Conservation (phyloP, 2,797 vertebrate species). For the Antrozous pallidus region DNA sequence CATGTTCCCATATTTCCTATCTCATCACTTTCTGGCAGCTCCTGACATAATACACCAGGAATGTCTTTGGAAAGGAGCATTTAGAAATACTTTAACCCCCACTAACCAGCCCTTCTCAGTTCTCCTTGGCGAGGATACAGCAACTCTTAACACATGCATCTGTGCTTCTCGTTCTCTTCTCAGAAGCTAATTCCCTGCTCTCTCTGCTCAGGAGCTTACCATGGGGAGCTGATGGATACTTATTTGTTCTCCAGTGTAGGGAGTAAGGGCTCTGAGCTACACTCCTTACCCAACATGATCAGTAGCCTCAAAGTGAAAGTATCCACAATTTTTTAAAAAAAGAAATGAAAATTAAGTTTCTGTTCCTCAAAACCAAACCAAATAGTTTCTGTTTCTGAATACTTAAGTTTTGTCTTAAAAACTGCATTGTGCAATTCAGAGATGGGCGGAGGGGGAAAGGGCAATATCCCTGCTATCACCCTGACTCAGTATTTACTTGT, state of each 20-base stretch:
- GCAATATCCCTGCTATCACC: neutral
- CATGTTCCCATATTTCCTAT: neutral
- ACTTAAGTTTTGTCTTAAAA: neutral
- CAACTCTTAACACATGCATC: neutral
- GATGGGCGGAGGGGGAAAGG: neutral
- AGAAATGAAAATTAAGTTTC: neutral
- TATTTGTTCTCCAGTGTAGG: neutral
- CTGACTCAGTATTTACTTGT: neutral
- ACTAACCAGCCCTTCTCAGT: neutral
- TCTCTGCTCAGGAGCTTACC: neutral
- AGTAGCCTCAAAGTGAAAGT: neutral
- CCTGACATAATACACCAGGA: neutral
- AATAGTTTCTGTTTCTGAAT: neutral
- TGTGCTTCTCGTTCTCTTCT: neutral
- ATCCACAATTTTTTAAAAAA: neutral
- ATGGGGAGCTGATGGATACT: neutral
- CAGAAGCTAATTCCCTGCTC: neutral
- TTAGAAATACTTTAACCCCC: neutral
- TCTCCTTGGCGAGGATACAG: neutral
- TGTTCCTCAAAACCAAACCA: neutral
- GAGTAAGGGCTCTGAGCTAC: neutral
- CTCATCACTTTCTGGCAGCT: neutral
- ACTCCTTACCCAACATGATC: neutral
- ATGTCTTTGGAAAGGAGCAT: neutral
- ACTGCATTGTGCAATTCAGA: neutral